These are phyloP conservation scores for Chlorops oryzae DNA, from an alignment of 1,140 invertebrate species.

Conservation along the genomic window DNA sequence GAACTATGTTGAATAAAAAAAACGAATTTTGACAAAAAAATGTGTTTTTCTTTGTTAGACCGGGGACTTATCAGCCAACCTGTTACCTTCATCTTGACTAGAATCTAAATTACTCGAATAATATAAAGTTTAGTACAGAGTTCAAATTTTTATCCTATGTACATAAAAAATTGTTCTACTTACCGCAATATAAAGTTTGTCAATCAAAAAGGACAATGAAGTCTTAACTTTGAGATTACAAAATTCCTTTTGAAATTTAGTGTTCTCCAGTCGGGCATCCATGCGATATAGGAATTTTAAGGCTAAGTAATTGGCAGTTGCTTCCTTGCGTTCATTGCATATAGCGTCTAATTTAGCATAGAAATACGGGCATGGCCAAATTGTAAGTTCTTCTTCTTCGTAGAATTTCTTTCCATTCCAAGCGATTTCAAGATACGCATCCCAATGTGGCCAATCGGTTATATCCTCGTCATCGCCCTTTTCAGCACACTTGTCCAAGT, in stretches of 20 bases:
- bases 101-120: too few relatives aligned
- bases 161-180: too few relatives aligned
- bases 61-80: too few relatives aligned
- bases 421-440: constrained; percentile 30
- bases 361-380: constrained; percentile 22
- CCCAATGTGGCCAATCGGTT: constrained; percentile 19
- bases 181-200: constrained; percentile 26
- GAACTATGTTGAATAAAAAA: too few relatives aligned
- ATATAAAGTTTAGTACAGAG: too few relatives aligned
- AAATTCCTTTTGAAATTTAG: constrained; percentile 42
- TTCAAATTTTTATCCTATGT: too few relatives aligned
- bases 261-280: constrained; percentile 26
- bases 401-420: constrained; percentile 23
- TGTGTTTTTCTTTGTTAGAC: too few relatives aligned
- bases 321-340: constrained; percentile 22
- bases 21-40: too few relatives aligned
- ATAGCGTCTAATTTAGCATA: constrained; percentile 29
- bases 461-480: neutral
- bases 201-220: constrained; percentile 20
- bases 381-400: neutral
- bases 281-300: constrained; percentile 30
- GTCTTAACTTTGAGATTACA: constrained; percentile 21
- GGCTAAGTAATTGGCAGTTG: constrained; percentile 37
- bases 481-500: constrained; percentile 14
- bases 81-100: too few relatives aligned